Conservation (phyloP, 2,888 invertebrate genomes). For the Luperina testacea region DNA sequence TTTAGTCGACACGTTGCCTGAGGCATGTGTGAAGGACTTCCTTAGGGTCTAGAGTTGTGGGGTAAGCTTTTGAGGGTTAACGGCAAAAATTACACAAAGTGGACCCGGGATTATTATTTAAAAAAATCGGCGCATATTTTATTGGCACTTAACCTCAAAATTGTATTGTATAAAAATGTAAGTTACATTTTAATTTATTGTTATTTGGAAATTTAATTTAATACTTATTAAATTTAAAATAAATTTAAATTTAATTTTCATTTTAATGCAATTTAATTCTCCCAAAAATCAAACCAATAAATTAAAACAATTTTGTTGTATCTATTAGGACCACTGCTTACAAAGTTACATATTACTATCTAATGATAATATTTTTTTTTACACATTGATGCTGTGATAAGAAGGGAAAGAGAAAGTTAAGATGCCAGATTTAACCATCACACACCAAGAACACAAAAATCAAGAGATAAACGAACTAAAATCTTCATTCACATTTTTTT, state of each 20-base stretch:
- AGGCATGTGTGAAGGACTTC: constrained; percentile 83
- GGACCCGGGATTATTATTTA: constrained; percentile 43
- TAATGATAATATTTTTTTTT: not conserved
- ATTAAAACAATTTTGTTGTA: too few species aligned
- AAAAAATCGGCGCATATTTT: constrained; percentile 47
- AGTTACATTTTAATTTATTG: not conserved
- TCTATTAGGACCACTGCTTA: too few species aligned
- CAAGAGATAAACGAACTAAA: constrained; percentile 27
- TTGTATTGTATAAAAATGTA: constrained; percentile 21
- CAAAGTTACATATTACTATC: too few species aligned
- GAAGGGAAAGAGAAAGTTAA: not conserved
- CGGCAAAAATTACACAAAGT: constrained; percentile 67
- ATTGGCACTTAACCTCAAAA: constrained; percentile 20
- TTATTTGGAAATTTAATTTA: too few species aligned
- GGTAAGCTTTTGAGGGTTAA: constrained; percentile 76
- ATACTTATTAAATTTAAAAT: too few species aligned
- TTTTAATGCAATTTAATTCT: constrained; percentile 1
- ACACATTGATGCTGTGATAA: not conserved
- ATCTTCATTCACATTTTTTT: constrained; percentile 68
- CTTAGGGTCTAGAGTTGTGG: constrained; percentile 77
- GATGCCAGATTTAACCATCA: not conserved
- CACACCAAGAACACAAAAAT: not conserved
- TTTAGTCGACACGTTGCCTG: constrained; percentile 79
- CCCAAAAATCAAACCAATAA: not conserved
- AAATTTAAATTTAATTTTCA: too few species aligned